Base-by-base conservation (phyloP, 2,113 vertebrate genomes). In the Syngnathus scovelli region DNA sequence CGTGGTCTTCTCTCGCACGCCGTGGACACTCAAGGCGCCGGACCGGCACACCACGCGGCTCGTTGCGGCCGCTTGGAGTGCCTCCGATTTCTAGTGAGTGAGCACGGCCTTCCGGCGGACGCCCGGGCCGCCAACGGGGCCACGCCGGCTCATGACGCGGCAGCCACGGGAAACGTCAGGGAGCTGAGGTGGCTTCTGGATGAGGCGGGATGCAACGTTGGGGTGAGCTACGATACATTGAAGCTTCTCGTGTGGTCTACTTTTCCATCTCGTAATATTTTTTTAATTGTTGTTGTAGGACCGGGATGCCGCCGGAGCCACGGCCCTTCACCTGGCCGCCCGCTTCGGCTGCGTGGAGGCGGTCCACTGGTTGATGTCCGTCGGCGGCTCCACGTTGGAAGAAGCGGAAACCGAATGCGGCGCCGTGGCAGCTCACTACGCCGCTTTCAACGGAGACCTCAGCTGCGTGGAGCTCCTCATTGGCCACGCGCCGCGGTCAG, bases 341-440 rank as follows among this genome's bases (percentile, higher is more conserved):
- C 91, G 93, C 5, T 95, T 94, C 3, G 90, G 92, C 0, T 87
- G 87, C 37, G 72, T 71, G 44, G 84, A 85, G n/a, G 85, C 89
- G 23, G 81, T 90, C 0, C 68, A 61, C 66, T 93, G 92, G 91
- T 85, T 92, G 72, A 82, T 93, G 18, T 90, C 70, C 0, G 86
- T 81, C 6, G 92, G 92, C 5, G 90, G 84, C 49, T 21, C 49
- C 1, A n/a, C 49, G 1, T 27, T 13, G 0, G 85, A 91, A 4
- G 79, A 83, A 0, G 80, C 79, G 67, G 87, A 91, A 86, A 94
- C 93, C 0, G 75, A 82, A 71, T 92, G 92, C 41, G 92, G 93
- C 38, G 94, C 93, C 0, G 67, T 93, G 68, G 91, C 94, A 0
- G 91, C 92, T 63, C 94, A 95, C 88, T 94, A 94, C 0, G 90